phyloP scores from a whole-genome alignment of 2,113 vertebrate genomes.

The Oenanthe melanoleuca region DNA sequence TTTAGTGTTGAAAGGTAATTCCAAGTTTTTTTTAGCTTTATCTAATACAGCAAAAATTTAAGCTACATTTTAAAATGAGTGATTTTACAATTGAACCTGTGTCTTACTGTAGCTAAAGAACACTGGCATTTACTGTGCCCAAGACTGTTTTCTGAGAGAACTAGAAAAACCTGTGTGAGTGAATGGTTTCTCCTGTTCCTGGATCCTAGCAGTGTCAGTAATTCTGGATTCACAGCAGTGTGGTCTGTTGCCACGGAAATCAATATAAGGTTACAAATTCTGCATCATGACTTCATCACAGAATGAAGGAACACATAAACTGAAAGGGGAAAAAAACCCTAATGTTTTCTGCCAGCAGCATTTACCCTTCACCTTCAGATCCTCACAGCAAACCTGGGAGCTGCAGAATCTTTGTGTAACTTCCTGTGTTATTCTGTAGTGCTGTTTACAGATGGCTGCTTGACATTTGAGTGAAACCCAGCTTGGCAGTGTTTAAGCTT shows the following conservation, averaged over 20 bases:
- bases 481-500: not conserved
- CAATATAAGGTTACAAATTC: not conserved
- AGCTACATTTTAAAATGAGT: not conserved
- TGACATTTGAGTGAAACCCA: not conserved
- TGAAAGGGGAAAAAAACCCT: not conserved
- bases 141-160: not conserved
- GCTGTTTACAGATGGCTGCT: not conserved
- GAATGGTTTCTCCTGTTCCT: not conserved
- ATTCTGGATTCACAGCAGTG: not conserved
- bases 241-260: constrained; percentile 36
- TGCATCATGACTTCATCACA: not conserved
- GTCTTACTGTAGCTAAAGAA: not conserved
- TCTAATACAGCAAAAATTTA: not conserved
- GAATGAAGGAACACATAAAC: not conserved
- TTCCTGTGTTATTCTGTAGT: not conserved
- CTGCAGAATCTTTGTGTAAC: not conserved
- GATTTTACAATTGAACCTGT: not conserved
- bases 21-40: not conserved
- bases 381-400: not conserved
- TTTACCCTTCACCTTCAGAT: not conserved
- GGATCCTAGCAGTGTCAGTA: not conserved
- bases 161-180: not conserved
- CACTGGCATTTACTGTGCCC: not conserved
- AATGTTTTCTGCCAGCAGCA: not conserved
- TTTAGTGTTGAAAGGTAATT: not conserved